Evolutionary conservation across 2,797 vertebrate genomes (phyloP).

Genomic region (Aeoliscus strigatus): DNA sequence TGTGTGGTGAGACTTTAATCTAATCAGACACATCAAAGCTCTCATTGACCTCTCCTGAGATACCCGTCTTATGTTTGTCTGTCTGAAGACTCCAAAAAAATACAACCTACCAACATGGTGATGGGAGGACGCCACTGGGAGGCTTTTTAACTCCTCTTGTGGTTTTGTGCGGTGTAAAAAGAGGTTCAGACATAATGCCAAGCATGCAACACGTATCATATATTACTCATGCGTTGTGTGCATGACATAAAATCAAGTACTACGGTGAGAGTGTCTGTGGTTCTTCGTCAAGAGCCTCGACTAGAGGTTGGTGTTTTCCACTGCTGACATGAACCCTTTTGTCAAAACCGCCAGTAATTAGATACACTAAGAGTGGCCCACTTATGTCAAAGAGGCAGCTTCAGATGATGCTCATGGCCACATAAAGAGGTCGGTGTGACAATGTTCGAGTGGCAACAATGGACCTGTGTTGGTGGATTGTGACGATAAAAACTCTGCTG

Average conservation of each 20-base stretch:
- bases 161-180: constrained; percentile 1
- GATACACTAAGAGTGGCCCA: constrained; percentile 10
- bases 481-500: constrained; percentile 3
- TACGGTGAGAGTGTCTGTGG: constrained; percentile 3
- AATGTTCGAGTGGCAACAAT: constrained; percentile 2
- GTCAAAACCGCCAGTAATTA: constrained; percentile 20
- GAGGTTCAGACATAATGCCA: constrained; percentile 19
- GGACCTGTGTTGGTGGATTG: constrained; percentile 9
- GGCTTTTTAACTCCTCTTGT: too few species aligned
- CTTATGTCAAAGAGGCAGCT: constrained; percentile 7
- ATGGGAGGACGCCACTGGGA: constrained; percentile 12
- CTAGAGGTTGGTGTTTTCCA: constrained; percentile 4
- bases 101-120: constrained; percentile 15
- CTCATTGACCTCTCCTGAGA: constrained; percentile 17
- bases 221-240: constrained; percentile 18
- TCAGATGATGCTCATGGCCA: constrained; percentile 6
- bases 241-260: constrained; percentile 11
- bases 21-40: constrained; percentile 21
- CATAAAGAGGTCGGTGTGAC: constrained; percentile 7
- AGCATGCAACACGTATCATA: constrained; percentile 7
- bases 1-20: constrained; percentile 4
- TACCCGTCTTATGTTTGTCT: constrained; percentile 19
- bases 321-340: constrained; percentile 26
- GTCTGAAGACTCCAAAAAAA: constrained; percentile 7
- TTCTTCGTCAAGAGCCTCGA: constrained; percentile 10